phyloP scores from a whole-genome alignment of 2,888 invertebrate species.

The Drosophila lacicola region DNA sequence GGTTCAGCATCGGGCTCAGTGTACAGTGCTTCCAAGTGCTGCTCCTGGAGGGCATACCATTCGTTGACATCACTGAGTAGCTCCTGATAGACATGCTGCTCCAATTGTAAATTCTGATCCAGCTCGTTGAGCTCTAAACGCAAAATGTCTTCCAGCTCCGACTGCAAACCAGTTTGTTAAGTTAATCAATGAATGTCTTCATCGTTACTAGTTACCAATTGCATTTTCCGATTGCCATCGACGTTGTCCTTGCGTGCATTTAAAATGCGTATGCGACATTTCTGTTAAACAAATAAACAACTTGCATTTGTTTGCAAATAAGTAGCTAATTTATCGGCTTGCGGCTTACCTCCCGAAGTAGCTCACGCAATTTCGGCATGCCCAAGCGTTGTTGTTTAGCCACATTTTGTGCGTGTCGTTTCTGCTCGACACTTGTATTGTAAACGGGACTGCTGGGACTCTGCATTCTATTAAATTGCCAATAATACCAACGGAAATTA shows the following conservation, averaged over 20 bases:
- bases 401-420: constrained; percentile 72
- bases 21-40: constrained; percentile 75
- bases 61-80: constrained; percentile 79
- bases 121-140: constrained; percentile 80
- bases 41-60: constrained; percentile 80
- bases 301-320: neutral
- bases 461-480: constrained; percentile 40
- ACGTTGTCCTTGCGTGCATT: constrained; percentile 72
- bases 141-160: constrained; percentile 68
- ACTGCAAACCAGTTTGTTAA: constrained; percentile 28
- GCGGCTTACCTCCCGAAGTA: constrained; percentile 77
- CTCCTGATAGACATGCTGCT: constrained; percentile 81
- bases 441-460: constrained; percentile 63
- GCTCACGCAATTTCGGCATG: constrained; percentile 78
- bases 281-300: constrained; percentile 55
- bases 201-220: constrained; percentile 34
- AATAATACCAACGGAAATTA: neutral
- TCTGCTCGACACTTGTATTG: constrained; percentile 81
- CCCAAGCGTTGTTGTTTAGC: constrained; percentile 79
- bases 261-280: constrained; percentile 81
- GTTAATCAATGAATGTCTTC: neutral
- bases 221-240: constrained; percentile 59
- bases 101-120: constrained; percentile 79
- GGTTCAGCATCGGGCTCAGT: constrained; percentile 84
- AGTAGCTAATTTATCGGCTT: neutral